A percentile compares a stretch with the other conserved stretches of the same genome.
phyloP scores from a whole-genome alignment of 2,888 invertebrate species.

The Drosophila sordidula region DNA sequence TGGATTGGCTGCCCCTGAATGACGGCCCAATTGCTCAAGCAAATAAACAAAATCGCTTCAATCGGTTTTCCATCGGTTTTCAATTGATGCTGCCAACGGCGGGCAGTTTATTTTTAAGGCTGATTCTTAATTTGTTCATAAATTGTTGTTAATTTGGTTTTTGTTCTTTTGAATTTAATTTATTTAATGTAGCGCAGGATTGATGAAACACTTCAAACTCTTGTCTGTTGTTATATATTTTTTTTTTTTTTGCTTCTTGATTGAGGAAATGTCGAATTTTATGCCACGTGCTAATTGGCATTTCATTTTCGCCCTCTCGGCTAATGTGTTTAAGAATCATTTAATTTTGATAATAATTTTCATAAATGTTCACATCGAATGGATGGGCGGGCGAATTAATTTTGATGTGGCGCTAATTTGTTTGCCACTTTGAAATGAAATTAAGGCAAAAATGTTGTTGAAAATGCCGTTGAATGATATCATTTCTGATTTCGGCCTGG shows the following conservation, averaged over 20 bases:
- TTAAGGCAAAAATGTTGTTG: conserved; percentile 18
- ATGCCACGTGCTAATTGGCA: conserved; percentile 64
- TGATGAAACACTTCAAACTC: conserved; percentile 70
- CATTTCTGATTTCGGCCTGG: conserved; percentile 27
- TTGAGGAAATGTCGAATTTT: conserved; percentile 76
- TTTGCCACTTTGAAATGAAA: conserved; percentile 27
- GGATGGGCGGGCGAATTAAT: conserved; percentile 55
- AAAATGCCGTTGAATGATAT: conserved; percentile 31
- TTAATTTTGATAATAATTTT: conserved; percentile 71
- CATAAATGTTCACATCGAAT: conserved; percentile 53
- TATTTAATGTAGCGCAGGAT: conserved; percentile 68
- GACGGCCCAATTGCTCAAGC: conserved; percentile 79
- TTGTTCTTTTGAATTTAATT: conserved; percentile 74
- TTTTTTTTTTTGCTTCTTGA: conserved; percentile 43
- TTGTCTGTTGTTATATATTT: conserved; percentile 17
- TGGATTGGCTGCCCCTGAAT: conserved; percentile 67
- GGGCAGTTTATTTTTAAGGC: conserved; percentile 70
- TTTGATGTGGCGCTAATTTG: conserved; percentile 53
- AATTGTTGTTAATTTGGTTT: conserved; percentile 68
- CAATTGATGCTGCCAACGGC: conserved; percentile 26
- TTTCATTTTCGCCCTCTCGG: conserved; percentile 48
- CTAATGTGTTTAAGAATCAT: conserved; percentile 65
- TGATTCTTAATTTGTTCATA: conserved; percentile 75
- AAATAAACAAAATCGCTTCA: conserved; percentile 73
- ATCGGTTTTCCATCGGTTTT: conserved; percentile 48